Conservation (phyloP, 2,797 vertebrate genomes). For the Hephaestus fuliginosus region DNA sequence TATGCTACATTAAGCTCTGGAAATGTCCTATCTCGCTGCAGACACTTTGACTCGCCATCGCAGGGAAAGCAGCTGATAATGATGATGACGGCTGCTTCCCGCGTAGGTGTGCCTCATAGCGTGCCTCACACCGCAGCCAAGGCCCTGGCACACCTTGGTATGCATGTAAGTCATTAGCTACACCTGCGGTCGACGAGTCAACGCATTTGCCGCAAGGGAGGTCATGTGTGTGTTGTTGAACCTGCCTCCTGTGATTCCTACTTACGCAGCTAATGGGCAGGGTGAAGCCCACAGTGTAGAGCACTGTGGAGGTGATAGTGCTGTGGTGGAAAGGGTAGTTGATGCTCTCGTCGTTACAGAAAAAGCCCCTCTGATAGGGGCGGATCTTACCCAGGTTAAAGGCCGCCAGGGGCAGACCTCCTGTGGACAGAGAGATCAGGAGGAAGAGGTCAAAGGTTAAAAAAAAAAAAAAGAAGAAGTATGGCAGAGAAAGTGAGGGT, state of each 20-base stretch:
- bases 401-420: slow-evolving; percentile 94
- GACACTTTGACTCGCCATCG: slow-evolving; percentile 35
- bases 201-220: not conserved
- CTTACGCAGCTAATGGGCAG: slow-evolving; percentile 98
- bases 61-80: slow-evolving; percentile 5
- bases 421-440: slow-evolving; percentile 91
- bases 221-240: not conserved
- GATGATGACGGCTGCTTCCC: not conserved
- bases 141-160: not conserved
- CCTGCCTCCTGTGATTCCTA: slow-evolving; percentile 77
- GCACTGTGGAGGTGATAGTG: slow-evolving; percentile 94
- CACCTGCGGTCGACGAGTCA: slow-evolving; percentile 19
- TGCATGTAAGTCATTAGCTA: not conserved
- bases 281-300: slow-evolving; percentile 93
- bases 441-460: slow-evolving; percentile 36
- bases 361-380: slow-evolving; percentile 99
- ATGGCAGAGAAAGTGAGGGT: not conserved
- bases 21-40: slow-evolving; percentile 6
- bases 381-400: slow-evolving; percentile 98
- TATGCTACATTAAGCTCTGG: not conserved
- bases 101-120: slow-evolving; percentile 8
- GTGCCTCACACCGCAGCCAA: not conserved
- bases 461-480: not conserved
- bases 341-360: slow-evolving; percentile 99
- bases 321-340: slow-evolving; percentile 95